Conservation (phyloP, 2,797 vertebrate genomes). For the Poecilia wingei region DNA sequence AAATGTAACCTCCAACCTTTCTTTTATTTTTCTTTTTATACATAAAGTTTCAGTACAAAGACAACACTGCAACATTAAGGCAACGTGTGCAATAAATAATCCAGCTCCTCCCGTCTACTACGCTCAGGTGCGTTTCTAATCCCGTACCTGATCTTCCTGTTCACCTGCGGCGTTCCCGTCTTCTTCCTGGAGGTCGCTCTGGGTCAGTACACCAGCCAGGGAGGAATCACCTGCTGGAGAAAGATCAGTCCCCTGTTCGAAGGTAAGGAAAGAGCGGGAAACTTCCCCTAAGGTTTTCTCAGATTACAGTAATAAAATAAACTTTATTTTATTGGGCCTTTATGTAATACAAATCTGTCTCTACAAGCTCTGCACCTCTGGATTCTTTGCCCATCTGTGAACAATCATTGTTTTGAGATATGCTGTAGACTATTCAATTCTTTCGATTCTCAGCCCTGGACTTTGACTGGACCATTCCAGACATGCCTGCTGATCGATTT, state of each 20-base stretch:
- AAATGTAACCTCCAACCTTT: neutral
- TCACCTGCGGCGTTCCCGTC: slow-evolving; percentile 93
- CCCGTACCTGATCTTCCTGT: slow-evolving; percentile 97
- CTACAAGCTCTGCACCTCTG: neutral
- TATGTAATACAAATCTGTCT: neutral
- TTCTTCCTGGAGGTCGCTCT: slow-evolving; percentile 93
- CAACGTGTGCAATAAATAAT: neutral
- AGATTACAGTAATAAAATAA: neutral
- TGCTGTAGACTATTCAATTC: neutral
- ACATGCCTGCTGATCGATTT: neutral
- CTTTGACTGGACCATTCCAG: neutral
- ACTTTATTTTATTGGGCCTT: neutral
- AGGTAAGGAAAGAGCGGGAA: slow-evolving; percentile 76
- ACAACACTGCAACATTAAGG: neutral
- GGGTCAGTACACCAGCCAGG: slow-evolving; percentile 95
- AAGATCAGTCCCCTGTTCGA: slow-evolving; percentile 96
- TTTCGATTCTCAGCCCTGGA: neutral
- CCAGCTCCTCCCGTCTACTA: neutral
- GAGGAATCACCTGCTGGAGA: slow-evolving; percentile 93
- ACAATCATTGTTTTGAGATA: too few relatives aligned
- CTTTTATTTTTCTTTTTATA: neutral
- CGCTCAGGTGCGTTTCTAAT: slow-evolving; percentile 94
- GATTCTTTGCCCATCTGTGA: neutral
- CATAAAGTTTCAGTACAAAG: neutral
- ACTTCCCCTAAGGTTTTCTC: neutral